Conservation (phyloP, 2,888 invertebrate genomes). For the Patella caerulea region DNA sequence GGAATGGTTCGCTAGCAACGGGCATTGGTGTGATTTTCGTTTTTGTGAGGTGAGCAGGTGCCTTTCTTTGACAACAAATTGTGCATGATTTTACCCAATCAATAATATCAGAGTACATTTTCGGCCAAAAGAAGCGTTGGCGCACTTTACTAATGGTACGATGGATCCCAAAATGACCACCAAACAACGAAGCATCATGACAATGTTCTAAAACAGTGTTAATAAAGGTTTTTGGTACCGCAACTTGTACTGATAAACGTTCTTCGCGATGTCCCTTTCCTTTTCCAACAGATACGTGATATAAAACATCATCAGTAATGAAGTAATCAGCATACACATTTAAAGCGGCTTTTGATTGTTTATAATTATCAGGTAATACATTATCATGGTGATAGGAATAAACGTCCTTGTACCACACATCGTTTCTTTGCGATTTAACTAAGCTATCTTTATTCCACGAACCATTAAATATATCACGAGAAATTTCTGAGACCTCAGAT, state of each 20-base stretch:
- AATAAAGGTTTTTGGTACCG: neutral
- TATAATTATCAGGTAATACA: neutral
- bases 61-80: slow-evolving; percentile 11
- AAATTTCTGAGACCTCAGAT: neutral
- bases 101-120: neutral
- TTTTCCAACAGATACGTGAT: neutral
- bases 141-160: neutral
- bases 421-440: neutral
- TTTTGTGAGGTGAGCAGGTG: neutral
- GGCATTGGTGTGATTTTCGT: neutral
- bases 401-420: neutral
- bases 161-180: neutral
- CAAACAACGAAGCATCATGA: neutral
- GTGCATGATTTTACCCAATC: neutral
- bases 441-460: neutral
- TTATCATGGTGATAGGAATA: neutral
- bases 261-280: neutral
- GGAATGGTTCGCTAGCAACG: slow-evolving; percentile 13
- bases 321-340: neutral
- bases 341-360: neutral
- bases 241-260: neutral
- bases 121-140: neutral
- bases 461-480: neutral
- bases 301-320: neutral
- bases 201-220: neutral